Evolutionary conservation across 2,797 vertebrate genomes (phyloP).

Genomic region (Lepilemur septentrionalis): DNA sequence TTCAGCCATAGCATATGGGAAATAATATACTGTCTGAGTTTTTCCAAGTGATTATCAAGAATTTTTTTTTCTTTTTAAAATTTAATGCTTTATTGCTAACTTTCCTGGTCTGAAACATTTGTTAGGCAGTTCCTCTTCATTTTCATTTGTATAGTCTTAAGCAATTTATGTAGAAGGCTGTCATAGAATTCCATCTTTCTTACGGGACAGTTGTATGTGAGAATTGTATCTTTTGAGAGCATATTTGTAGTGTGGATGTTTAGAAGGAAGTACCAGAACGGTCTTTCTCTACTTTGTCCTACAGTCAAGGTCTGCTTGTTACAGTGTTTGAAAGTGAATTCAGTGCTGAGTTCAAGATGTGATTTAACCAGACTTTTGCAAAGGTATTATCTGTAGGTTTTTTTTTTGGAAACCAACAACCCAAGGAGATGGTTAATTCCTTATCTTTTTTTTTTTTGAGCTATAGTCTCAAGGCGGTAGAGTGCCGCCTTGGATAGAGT

Average conservation of each 20-base stretch:
- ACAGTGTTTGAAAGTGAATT: background rate
- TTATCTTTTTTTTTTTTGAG: no score
- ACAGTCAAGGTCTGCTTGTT: background rate
- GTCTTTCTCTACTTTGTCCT: background rate
- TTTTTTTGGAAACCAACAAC: background rate
- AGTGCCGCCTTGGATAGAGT: no score
- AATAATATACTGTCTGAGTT: background rate
- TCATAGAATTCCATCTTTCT: background rate
- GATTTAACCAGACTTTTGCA: constrained; percentile 21
- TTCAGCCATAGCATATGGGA: background rate
- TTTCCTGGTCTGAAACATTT: background rate
- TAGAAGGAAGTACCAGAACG: constrained; percentile 8
- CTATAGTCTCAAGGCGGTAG: no score
- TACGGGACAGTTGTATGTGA: background rate
- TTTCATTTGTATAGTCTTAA: background rate
- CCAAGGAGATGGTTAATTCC: background rate
- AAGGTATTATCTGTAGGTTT: background rate
- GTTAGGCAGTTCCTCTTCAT: background rate
- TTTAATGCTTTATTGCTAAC: background rate
- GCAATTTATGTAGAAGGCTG: background rate
- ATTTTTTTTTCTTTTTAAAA: background rate
- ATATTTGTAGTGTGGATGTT: background rate
- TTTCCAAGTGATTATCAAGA: background rate
- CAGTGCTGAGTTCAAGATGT: background rate
- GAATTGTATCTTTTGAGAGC: background rate